Evolutionary conservation across 2,113 vertebrate species (phyloP), one percentile per base, ranked within the genome.

Genomic region (Butastur rufipennis): DNA sequence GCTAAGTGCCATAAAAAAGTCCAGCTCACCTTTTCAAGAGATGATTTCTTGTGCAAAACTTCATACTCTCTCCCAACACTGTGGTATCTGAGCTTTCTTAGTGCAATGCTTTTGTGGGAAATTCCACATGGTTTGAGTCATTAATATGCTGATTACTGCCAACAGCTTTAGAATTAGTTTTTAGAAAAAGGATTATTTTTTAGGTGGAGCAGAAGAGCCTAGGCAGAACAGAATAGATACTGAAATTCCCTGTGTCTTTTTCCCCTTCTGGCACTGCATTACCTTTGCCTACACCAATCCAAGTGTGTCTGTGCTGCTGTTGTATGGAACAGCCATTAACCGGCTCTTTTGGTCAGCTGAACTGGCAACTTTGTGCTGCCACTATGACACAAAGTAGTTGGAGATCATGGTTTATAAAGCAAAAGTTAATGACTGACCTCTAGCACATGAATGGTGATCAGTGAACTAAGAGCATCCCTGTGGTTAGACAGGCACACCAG

Each of bases 221-320:
- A 78, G 19, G 48, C 13, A 78, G 70, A 84, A 55, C 14, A 27
- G 52, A 68, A 25, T 27, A 71, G 11, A 61, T 14, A 32, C 13
- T 55, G 55, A 86, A 85, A 72, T 48, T 43, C 13, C 4, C 52
- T 0, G 0, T 34, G 11, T 48, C 11, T 47, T 86, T 40, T 48
- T 22, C 20, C 29, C 27, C 3, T 66, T 42, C 48, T 65, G 34
- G 12, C 19, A 10, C 42, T 63, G 23, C 2, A 3, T 55, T 55
- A 48, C 19, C 32, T 59, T 86, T 83, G 18, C 29, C 61, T 59
- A 47, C 17, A 13, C 7, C 42, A 55, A 59, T 32, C 20, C 43
- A n/a, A 48, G 36, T 0, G 0, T 52, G 32, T 59, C 20, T 0
- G 1, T 55, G 36, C 34, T 65, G 36, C 58, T 82, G 31, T 36